Base-by-base conservation (phyloP, 2,797 vertebrate genomes). In the Anniella stebbinsi region DNA sequence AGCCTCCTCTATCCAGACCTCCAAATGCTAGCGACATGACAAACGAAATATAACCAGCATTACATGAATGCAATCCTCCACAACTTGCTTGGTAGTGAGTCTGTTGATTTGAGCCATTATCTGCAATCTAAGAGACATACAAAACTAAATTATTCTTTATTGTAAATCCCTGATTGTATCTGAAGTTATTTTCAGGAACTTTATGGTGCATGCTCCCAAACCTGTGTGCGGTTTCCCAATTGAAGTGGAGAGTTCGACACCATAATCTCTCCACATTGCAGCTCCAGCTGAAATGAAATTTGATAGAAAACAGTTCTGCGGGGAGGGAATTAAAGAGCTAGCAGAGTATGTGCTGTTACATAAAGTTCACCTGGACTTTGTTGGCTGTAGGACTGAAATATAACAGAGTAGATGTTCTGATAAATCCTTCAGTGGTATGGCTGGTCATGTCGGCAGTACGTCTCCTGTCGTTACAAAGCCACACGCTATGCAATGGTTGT, bases 131-230 rank as follows among this genome's bases (percentile, higher is more conserved):
- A 17, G 17, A 13, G 9, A 12, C 75, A 86, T 91, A 51, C 41
- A 92, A 89, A 81, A 89, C 94, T 86, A 77, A 4, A 91, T 90
- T 90, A 36, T 88, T 66, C 95, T 97, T 94, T 94, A 70, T 73
- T 95, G 96, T 95, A 95, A 94, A 95, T 94, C 93, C 25, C 30
- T 77, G 41, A 78, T 91, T 95, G 57, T 87, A 92, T 89, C 66
- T 95, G 93, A 93, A 69, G 12, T 92, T 94, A 91, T 88, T 97
- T 97, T 94, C 75, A 91, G 92, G 91, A 95, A 70, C 92, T 87
- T 91, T 95, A 93, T 92, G 94, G 94, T 90, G 1, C 70, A 88
- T 83, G 57, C 88, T 89, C 92, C 94, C 66, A 88, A 93, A 94
- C 85, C 91, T 96, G 66, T 91, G 67, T 21, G 1, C 80, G 89